Percentiles rank a stretch among this genome's conserved stretches.
phyloP scores from a whole-genome alignment of 2,797 vertebrate genomes.

The Tinamus major region DNA sequence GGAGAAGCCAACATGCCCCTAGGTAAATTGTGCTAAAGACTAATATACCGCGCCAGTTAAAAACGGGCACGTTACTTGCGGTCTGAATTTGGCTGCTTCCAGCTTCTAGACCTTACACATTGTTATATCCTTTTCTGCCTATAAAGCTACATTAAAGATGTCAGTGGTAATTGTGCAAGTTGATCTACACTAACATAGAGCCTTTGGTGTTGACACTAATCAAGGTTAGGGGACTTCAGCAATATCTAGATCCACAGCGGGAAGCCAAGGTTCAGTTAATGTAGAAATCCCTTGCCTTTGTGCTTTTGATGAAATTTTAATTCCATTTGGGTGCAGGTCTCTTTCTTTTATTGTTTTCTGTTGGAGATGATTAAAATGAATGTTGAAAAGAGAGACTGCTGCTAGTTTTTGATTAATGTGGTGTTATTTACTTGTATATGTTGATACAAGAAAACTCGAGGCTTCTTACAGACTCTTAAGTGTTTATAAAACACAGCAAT shows the following conservation, averaged over 20 bases:
- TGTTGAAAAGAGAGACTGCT: background rate
- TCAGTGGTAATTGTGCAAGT: conserved; percentile 65
- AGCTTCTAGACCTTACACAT: background rate
- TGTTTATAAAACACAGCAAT: background rate
- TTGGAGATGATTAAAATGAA: conserved; percentile 42
- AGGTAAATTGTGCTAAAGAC: background rate
- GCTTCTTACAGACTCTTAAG: background rate
- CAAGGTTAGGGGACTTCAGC: conserved; percentile 62
- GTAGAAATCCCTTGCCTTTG: conserved; percentile 61
- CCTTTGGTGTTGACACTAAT: conserved; percentile 70
- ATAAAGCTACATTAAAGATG: conserved; percentile 62
- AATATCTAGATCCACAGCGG: conserved; percentile 66
- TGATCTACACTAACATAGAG: conserved; percentile 64
- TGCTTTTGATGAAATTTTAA: conserved; percentile 76
- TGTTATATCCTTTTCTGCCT: conserved; percentile 1
- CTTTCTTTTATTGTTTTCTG: conserved; percentile 28
- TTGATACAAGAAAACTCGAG: background rate
- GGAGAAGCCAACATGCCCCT: background rate
- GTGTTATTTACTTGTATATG: conserved; percentile 19
- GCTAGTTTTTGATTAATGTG: background rate
- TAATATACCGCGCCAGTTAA: conserved; percentile 22
- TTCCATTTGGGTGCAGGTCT: conserved; percentile 61
- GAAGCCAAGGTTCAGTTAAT: conserved; percentile 68
- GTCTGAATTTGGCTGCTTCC: conserved; percentile 2
- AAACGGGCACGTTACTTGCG: background rate